Evolutionary conservation across 1,140 invertebrate genomes (phyloP).

Genomic region (Zaprionus africanus): DNA sequence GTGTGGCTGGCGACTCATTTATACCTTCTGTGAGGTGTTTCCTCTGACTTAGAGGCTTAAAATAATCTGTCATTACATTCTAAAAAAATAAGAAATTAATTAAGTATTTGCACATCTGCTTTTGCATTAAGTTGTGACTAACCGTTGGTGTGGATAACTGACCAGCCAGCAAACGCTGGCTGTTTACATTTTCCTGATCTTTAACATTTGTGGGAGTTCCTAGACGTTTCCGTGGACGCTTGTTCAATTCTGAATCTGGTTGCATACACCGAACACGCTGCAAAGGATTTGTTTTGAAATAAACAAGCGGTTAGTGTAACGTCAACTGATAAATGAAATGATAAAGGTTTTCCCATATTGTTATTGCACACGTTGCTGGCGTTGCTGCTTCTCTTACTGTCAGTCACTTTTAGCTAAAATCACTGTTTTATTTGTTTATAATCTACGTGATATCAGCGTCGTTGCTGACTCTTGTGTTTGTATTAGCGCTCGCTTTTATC

Average conservation of each 20-base stretch:
- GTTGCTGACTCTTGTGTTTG: conserved; percentile 55
- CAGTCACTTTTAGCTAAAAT: conserved; percentile 73
- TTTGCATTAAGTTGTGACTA: background rate
- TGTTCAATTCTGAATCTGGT: conserved; percentile 68
- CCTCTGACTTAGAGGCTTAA: conserved; percentile 46
- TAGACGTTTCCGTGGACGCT: conserved; percentile 45
- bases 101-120: background rate
- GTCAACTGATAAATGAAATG: conserved; percentile 32
- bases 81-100: conserved; percentile 24
- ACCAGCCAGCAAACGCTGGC: background rate
- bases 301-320: conserved; percentile 12
- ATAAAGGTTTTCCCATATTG: conserved; percentile 25
- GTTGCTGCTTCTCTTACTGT: conserved; percentile 56
- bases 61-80: conserved; percentile 72
- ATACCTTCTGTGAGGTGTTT: conserved; percentile 31
- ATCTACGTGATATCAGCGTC: conserved; percentile 70
- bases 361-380: conserved; percentile 45
- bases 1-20: conserved; percentile 71
- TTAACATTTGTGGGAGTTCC: conserved; percentile 54
- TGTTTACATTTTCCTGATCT: conserved; percentile 31
- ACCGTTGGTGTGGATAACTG: conserved; percentile 33
- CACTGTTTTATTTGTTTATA: conserved; percentile 80
- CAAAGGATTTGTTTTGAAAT: conserved; percentile 27
- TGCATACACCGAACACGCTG: conserved; percentile 74
- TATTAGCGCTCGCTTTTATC: conserved; percentile 60